Conservation (phyloP, 2,797 vertebrate species). For the Aselliscus stoliczkanus region DNA sequence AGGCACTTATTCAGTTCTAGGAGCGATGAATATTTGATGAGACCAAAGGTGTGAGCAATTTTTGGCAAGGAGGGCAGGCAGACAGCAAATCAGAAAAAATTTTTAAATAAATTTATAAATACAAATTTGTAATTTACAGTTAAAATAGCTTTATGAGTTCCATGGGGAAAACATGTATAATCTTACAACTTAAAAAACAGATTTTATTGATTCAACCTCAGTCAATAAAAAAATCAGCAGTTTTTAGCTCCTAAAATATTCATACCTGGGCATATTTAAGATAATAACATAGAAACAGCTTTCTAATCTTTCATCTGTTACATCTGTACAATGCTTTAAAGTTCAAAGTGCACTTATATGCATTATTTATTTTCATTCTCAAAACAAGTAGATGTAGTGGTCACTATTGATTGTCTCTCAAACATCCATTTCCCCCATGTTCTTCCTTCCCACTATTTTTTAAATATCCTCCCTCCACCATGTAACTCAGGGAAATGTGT, state of each 20-base stretch:
- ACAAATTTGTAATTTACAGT: conserved; percentile 13
- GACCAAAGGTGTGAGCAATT: neutral
- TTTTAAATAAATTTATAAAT: neutral
- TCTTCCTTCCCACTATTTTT: conserved; percentile 6
- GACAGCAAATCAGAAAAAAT: neutral
- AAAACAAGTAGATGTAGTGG: conserved; percentile 42
- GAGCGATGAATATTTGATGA: neutral
- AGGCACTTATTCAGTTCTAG: neutral
- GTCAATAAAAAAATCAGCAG: neutral
- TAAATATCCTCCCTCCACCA: conserved; percentile 1
- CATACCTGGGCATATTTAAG: conserved; percentile 14
- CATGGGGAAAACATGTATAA: neutral
- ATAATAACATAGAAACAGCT: neutral
- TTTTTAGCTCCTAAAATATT: conserved; percentile 38
- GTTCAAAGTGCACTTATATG: conserved; percentile 54
- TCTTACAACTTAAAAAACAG: neutral
- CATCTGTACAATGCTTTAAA: conserved; percentile 12
- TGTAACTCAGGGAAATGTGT: neutral
- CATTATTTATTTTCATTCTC: conserved; percentile 64
- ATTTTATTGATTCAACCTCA: conserved; percentile 15
- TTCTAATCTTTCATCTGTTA: conserved; percentile 24
- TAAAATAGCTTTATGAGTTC: neutral
- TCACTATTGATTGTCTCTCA: conserved; percentile 43
- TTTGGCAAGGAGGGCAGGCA: neutral
- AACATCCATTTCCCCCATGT: conserved; percentile 5